Base-by-base conservation (phyloP, 2,113 vertebrate genomes). In the Mus pahari region DNA sequence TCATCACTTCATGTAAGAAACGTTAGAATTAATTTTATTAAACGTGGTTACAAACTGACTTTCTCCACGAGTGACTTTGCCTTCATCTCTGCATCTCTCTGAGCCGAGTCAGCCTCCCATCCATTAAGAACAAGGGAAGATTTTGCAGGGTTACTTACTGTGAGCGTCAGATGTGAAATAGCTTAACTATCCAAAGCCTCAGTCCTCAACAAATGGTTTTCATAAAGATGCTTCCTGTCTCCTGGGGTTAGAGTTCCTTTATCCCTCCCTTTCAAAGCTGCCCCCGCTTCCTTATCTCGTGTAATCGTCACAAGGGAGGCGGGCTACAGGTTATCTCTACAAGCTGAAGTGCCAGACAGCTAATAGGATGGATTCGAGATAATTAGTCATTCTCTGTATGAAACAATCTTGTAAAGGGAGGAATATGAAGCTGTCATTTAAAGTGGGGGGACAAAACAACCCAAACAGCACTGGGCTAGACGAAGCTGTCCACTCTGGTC, bases 271-370 rank as follows among this genome's bases (percentile, higher is more conserved):
- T 92, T 95, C 93, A 97, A 96, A 97, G 95, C 10, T 22, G 45
- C 81, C 55, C 75, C 10, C 24, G 60, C 86, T 93, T 90, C 82
- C 39, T 91, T 96, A 96, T 96, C 97, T 96, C 77, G 10, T 74
- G 91, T 62, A 74, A 92, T 95, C 95, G 77, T 86, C 82, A 77
- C 66, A 78, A 86, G 45, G 39, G 55, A 96, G 94, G 92, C 70
- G 91, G 79, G 83, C 86, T 96, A 70, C 42, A 91, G 95, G 91
- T 97, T 97, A 96, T 97, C 97, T 97, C 87, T n/a, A 58, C 91
- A 79, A 64, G 73, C 68, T 70, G n/a, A 97, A 94, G 95, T 95
- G 97, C 86, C 91, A 97, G 97, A 97, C 97, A 86, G 93, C 75
- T 94, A 97, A 96, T 94, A 70, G 94, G 33, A 87, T 91, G 93